Evolutionary conservation across 2,888 invertebrate species (phyloP).

Genomic region (Dicyrtoma fusca): DNA sequence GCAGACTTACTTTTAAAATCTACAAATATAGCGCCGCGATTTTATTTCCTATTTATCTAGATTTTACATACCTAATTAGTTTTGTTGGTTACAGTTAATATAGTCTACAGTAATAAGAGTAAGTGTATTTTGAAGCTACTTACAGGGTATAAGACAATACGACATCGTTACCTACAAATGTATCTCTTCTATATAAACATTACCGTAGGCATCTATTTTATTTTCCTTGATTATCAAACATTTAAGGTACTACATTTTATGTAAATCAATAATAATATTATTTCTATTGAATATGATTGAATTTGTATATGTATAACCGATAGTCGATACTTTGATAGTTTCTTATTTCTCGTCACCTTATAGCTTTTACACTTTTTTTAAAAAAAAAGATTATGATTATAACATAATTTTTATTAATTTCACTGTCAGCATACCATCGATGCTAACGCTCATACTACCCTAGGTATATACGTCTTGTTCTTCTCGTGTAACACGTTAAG

Average conservation of each 20-base stretch:
- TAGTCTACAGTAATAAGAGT: not conserved
- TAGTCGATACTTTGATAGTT: not conserved
- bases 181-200: not conserved
- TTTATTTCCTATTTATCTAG: too few species aligned
- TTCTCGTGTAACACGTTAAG: too few species aligned
- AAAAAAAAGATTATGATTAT: too few species aligned
- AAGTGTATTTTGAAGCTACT: constrained; percentile 17
- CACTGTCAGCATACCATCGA: too few species aligned
- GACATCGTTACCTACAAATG: not conserved
- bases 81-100: not conserved
- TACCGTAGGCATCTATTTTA: too few species aligned
- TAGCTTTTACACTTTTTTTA: too few species aligned
- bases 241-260: not conserved
- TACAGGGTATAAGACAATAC: constrained; percentile 23
- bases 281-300: too few species aligned
- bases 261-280: not conserved
- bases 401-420: too few species aligned
- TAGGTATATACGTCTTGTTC: too few species aligned
- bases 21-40: not conserved
- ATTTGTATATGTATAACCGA: not conserved
- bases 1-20: not conserved
- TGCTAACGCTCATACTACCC: too few species aligned
- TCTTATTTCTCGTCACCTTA: too few species aligned
- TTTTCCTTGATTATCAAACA: constrained; percentile 3
- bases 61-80: not conserved